A percentile compares a stretch with the other conserved stretches of the same genome.
Conservation (phyloP, 2,113 vertebrate species). For the Python bivittatus region DNA sequence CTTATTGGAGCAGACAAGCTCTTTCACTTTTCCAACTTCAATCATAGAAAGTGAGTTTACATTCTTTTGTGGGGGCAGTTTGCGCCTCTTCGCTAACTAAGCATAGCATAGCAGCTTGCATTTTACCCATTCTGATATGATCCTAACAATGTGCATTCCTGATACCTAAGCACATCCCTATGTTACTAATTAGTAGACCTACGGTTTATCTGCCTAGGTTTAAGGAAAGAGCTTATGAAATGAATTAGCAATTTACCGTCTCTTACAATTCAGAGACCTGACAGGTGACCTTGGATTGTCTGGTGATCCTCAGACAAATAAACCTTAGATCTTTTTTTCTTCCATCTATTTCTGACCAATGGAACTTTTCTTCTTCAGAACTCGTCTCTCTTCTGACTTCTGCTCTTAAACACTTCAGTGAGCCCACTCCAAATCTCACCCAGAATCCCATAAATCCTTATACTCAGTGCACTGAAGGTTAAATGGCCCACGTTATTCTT, state of each 20-base stretch:
- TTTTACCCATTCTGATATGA: not conserved
- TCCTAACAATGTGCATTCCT: not conserved
- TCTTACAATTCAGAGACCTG: not conserved
- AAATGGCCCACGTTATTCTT: not conserved
- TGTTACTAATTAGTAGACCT: not conserved
- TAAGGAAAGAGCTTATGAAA: not conserved
- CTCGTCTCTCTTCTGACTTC: not conserved
- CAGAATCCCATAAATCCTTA: not conserved
- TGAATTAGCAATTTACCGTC: not conserved
- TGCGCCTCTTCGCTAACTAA: not conserved
- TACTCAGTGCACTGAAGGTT: not conserved
- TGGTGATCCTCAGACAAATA: not conserved
- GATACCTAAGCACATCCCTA: not conserved
- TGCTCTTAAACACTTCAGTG: not conserved
- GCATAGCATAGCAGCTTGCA: not conserved
- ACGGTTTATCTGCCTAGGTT: not conserved
- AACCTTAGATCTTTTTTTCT: not conserved
- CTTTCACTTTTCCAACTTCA: not conserved
- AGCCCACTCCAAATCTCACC: not conserved
- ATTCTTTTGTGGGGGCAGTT: not conserved
- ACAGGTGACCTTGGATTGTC: not conserved
- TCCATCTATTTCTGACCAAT: not conserved
- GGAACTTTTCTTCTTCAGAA: not conserved
- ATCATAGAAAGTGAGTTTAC: not conserved
- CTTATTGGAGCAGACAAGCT: not conserved